Conservation (phyloP, 2,797 vertebrate species). For the Nannoperca australis region DNA sequence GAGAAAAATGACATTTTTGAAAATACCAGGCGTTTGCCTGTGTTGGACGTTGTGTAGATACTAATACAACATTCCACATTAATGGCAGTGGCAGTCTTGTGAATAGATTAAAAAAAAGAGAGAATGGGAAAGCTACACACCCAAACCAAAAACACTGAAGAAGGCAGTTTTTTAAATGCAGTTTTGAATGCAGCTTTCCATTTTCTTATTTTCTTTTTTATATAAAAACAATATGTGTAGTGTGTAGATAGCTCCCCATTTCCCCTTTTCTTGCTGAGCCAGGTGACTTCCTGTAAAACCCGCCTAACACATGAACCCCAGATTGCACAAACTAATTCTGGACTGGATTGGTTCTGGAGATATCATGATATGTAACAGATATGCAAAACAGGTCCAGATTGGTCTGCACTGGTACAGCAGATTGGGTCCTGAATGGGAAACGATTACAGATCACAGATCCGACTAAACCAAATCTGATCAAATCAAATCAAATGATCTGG, state of each 20-base stretch:
- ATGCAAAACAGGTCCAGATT: background rate
- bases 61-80: background rate
- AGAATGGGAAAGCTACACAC: no score
- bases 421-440: background rate
- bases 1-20: background rate
- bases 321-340: background rate
- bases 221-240: background rate
- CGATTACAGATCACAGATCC: background rate
- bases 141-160: no score
- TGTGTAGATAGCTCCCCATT: background rate
- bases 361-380: background rate
- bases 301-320: background rate
- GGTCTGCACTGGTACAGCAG: background rate
- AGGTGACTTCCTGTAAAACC: conserved; percentile 1
- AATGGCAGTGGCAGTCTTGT: no score
- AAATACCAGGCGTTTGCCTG: background rate
- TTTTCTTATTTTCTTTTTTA: background rate
- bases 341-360: background rate
- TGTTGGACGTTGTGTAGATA: background rate
- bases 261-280: background rate
- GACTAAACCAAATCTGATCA: background rate
- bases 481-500: background rate
- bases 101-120: no score
- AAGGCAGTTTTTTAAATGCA: background rate
- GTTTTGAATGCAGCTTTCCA: background rate